Base-by-base conservation (phyloP, 2,113 vertebrate genomes). In the Solea senegalensis region DNA sequence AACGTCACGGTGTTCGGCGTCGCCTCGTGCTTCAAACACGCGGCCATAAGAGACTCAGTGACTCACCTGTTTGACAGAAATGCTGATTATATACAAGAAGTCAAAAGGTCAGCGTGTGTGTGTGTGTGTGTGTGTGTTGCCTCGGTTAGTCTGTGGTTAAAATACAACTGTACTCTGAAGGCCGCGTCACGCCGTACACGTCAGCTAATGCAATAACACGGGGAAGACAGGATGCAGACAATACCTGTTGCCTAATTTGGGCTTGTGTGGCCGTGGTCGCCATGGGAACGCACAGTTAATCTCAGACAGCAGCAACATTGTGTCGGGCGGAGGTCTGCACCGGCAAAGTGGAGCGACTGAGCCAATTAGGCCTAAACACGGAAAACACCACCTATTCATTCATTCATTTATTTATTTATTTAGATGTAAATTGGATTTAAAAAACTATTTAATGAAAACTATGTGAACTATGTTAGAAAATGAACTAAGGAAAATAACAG, bases 1-100 rank as follows among this genome's bases (percentile, higher is more conserved):
- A 94, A 93, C 0, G 94, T 99, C 85, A 97, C 94, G 4, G 94
- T 99, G 77, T 98, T 99, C 83, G 98, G 98, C 74, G 96, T 96
- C 34, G 97, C 98, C 72, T 99, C 98, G 5, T 93, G 94, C 79
- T 98, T 95, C 93, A 99, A 99, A 92, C 97, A 99, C 7, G 94
- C 96, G 79, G 95, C 97, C 64, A 99, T 99, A 90, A 96, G 95
- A 91, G 95, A 95, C 81, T 97, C 96, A 0, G 92, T 98, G 90
- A 97, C 95, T 82, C 96, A 99, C 74, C 95, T 99, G 71, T 96
- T 99, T 40, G 97, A 99, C 93, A 94, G 97, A 91, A 99, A 96
- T 46, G 86, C 91, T 28, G 98, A 99, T 92, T 99, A 97, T 10
- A 96, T 98, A 39, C 96, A 98, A 89, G 98, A 99, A 92, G 94